Conservation (phyloP, 2,113 vertebrate genomes). For the Emydocephalus ijimae region DNA sequence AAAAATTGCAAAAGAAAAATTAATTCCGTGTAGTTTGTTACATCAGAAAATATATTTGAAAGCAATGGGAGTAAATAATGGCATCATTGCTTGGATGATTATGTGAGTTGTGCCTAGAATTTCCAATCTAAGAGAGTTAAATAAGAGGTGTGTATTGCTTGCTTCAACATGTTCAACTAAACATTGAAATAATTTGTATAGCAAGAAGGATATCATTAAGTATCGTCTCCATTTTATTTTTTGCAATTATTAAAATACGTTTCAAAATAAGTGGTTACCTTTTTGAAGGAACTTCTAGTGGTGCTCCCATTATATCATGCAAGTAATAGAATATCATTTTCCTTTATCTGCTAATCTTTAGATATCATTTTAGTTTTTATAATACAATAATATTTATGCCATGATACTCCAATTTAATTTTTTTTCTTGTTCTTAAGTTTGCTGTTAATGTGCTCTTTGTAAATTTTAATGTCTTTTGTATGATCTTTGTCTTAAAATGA, state of each 20-base stretch:
- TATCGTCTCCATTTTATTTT: slow-evolving; percentile 46
- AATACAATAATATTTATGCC: slow-evolving; percentile 43
- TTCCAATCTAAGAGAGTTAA: not conserved
- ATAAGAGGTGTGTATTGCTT: not conserved
- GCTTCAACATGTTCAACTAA: not conserved
- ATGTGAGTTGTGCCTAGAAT: not conserved
- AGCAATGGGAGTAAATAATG: not conserved
- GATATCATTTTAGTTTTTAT: slow-evolving; percentile 53
- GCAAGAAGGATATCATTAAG: slow-evolving; percentile 38
- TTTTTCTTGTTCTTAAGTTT: slow-evolving; percentile 35
- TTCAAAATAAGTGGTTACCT: slow-evolving; percentile 53
- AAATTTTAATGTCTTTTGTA: slow-evolving; percentile 59
- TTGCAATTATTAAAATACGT: slow-evolving; percentile 40
- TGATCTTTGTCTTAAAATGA: slow-evolving; percentile 57
- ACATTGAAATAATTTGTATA: slow-evolving; percentile 29
- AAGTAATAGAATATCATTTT: slow-evolving; percentile 20
- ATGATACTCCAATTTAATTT: not conserved
- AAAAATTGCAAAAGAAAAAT: not conserved
- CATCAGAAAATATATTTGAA: not conserved
- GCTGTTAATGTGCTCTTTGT: slow-evolving; percentile 45
- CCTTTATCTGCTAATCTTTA: slow-evolving; percentile 43
- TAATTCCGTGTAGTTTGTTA: not conserved
- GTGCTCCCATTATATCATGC: slow-evolving; percentile 53
- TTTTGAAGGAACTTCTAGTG: slow-evolving; percentile 51
- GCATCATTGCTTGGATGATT: not conserved